These are phyloP conservation scores for Ceuthmochares aereus DNA, from an alignment of 2,113 vertebrate genomes.

Conservation along the genomic window DNA sequence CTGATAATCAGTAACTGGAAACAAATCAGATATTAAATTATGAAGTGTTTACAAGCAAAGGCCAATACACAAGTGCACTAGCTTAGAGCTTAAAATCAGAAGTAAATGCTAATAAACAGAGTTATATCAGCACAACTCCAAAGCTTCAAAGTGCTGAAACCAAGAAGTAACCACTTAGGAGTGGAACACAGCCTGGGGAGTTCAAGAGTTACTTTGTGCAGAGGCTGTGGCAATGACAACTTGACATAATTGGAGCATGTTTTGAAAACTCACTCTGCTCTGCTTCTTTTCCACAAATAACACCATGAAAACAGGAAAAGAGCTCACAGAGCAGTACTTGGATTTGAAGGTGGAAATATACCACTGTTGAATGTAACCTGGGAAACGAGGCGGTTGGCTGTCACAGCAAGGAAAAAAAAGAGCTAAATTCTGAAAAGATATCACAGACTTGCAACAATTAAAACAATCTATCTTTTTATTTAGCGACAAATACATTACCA, in stretches of 20 bases:
- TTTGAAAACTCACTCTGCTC: conserved; percentile 39
- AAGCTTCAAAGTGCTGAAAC: not conserved
- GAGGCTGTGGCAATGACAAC: conserved; percentile 2
- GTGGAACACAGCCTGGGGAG: not conserved
- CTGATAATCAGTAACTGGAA: not conserved
- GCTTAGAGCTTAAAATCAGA: not conserved
- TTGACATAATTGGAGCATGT: conserved; percentile 62
- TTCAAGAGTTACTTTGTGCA: conserved; percentile 8
- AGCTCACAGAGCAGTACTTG: not conserved
- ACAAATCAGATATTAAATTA: not conserved
- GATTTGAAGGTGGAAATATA: conserved; percentile 37
- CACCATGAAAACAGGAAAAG: conserved; percentile 20
- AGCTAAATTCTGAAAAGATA: not conserved
- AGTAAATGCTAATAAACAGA: not conserved
- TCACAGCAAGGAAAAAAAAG: not conserved
- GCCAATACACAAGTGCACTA: not conserved
- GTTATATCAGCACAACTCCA: not conserved
- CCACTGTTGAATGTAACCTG: not conserved
- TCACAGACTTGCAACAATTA: not conserved
- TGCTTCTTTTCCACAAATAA: conserved; percentile 34
- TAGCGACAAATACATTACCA: not conserved
- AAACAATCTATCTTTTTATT: not conserved
- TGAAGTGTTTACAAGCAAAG: not conserved
- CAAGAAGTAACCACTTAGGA: not conserved
- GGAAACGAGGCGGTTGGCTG: not conserved